A percentile compares a stretch with the other conserved stretches of the same genome.
phyloP scores from a whole-genome alignment of 2,888 invertebrate genomes.

The Drosophila merina region DNA sequence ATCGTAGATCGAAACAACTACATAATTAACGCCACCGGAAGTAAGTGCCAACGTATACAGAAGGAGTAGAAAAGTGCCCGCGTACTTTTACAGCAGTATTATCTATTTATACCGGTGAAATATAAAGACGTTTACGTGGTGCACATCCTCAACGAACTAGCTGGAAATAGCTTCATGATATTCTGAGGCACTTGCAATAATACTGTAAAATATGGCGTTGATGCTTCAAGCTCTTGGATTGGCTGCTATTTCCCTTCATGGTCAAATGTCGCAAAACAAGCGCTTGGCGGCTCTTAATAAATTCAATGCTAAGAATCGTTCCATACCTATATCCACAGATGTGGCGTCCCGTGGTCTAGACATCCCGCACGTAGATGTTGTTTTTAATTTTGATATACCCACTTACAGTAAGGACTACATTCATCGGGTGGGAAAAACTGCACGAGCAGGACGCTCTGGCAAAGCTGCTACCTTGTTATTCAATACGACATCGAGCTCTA shows the following conservation, averaged over 20 bases:
- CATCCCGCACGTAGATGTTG: conserved; percentile 99
- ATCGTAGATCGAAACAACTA: no score
- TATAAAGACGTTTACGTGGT: conserved; percentile 99
- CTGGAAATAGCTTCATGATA: conserved; percentile 95
- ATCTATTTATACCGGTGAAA: conserved; percentile 97
- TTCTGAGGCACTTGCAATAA: conserved; percentile 98
- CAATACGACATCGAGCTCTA: conserved; percentile 99
- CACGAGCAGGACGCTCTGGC: conserved; percentile 97
- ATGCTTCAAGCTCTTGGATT: conserved; percentile 95
- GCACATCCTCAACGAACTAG: conserved; percentile 96
- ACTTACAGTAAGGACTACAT: conserved; percentile 99
- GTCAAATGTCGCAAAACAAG: conserved; percentile 99
- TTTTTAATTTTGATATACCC: conserved; percentile 98
- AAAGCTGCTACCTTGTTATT: conserved; percentile 97
- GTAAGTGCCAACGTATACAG: no score
- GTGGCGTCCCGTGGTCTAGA: conserved; percentile 99
- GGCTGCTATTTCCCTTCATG: conserved; percentile 98
- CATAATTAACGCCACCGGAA: no score
- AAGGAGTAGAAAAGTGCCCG: no score
- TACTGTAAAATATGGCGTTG: conserved; percentile 93
- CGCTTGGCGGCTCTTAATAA: conserved; percentile 97
- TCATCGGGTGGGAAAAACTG: conserved; percentile 98
- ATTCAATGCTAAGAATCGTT: conserved; percentile 96
- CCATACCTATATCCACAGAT: conserved; percentile 98
- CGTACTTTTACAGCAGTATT: conserved; percentile 91